Base-by-base conservation (phyloP, 2,113 vertebrate genomes). In the Cathartes aura region DNA sequence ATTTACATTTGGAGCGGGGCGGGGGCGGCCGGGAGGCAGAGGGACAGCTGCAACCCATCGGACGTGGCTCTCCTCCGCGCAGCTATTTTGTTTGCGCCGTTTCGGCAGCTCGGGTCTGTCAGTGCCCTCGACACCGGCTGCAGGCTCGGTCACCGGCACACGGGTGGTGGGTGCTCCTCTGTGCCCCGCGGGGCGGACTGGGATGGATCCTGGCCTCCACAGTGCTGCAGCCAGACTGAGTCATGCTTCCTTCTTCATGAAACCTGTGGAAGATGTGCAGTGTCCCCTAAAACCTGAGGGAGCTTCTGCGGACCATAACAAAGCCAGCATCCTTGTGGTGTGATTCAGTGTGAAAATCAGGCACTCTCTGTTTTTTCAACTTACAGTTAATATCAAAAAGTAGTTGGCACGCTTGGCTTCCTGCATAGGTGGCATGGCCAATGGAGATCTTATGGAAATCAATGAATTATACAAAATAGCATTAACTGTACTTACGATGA, bases 11-110 rank as follows among this genome's bases (percentile, higher is more conserved):
- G 97, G 97, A 93, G 90, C 4, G 0, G 81, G 79, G 86, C 2
- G 67, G 89, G 89, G 94, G 93, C 5, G 63, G 93, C 59, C 4
- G 6, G 66, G 66, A 91, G 93, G 82, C 93, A 64, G 93, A 60
- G 22, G 88, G 90, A 97, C 97, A 98, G 97, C 97, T 98, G 97
- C 92, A 97, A 97, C 70, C 87, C 86, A 1, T 98, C 96, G 73
- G 90, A 82, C 75, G 2, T 89, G 83, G 92, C 78, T 83, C 48
- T 62, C 62, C 83, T 89, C 64, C 88, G 0, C 92, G 23, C 94
- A 82, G 90, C 62, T 55, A 74, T n/a, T 96, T 73, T 85, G 82
- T 92, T 89, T 92, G 96, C 30, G 9, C 43, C 36, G 0, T 26
- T 71, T 83, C 1, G 0, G 74, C 4, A 0, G 83, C 76, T 58